These are phyloP conservation scores for Crotalus tigris DNA, from an alignment of 2,113 vertebrate genomes.

Conservation along the genomic window DNA sequence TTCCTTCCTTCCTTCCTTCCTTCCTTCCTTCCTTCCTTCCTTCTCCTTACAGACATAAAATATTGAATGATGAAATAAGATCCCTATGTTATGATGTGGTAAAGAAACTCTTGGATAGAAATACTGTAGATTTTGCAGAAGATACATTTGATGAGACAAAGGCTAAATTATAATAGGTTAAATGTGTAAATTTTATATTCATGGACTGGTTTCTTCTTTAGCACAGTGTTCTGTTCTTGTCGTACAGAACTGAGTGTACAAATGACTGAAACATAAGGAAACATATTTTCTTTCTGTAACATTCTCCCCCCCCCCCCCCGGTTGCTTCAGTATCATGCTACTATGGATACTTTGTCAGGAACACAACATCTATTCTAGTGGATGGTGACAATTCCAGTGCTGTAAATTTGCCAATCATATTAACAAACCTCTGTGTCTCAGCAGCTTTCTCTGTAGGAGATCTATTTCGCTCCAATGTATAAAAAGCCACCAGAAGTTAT, in stretches of 20 bases:
- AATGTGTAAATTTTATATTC: neutral
- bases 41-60: neutral
- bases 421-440: neutral
- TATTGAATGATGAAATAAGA: neutral
- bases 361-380: neutral
- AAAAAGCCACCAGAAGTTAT: constrained; percentile 8
- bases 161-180: neutral
- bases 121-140: neutral
- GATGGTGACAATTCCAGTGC: neutral
- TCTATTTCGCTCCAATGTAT: neutral
- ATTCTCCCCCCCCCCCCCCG: too few species aligned
- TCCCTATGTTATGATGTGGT: neutral
- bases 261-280: neutral
- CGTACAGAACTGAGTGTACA: neutral
- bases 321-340: neutral
- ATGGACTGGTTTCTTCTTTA: neutral
- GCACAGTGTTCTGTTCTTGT: neutral
- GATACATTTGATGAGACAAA: neutral
- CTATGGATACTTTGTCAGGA: neutral
- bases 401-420: constrained; percentile 21
- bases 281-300: neutral
- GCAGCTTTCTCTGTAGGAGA: neutral
- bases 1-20: neutral
- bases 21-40: neutral
- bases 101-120: neutral